A percentile compares a stretch with the other conserved stretches of the same genome.
Conservation (phyloP, 2,888 invertebrate species). For the Dryobotodes eremita region DNA sequence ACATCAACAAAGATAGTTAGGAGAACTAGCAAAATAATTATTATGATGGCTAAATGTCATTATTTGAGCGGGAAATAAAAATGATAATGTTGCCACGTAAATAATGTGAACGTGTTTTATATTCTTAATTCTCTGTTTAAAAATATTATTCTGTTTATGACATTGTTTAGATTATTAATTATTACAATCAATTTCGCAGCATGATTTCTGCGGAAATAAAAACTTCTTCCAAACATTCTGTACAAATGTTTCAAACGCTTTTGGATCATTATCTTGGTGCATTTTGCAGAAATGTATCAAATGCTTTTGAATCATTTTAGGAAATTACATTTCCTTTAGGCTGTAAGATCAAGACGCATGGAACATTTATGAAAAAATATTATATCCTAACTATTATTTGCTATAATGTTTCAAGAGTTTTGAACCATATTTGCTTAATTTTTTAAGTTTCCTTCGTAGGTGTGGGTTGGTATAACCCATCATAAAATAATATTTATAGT, state of each 20-base stretch:
- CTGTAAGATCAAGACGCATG: neutral
- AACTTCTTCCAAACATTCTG: slow-evolving; percentile 10
- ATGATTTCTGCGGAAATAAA: slow-evolving; percentile 2
- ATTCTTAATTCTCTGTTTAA: neutral
- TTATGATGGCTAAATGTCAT: slow-evolving; percentile 3
- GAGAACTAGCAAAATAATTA: neutral
- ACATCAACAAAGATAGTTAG: slow-evolving; percentile 2
- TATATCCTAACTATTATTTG: too few species aligned
- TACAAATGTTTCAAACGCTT: slow-evolving; percentile 12
- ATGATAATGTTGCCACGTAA: slow-evolving; percentile 8
- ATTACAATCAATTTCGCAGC: slow-evolving; percentile 2
- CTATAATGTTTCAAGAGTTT: too few species aligned
- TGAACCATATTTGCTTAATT: too few species aligned
- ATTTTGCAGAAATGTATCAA: too few species aligned
- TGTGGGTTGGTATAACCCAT: too few species aligned
- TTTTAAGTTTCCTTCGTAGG: too few species aligned
- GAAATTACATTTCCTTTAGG: slow-evolving; percentile 9
- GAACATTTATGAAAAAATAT: too few species aligned
- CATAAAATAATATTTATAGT: too few species aligned
- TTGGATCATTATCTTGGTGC: too few species aligned
- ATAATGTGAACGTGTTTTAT: slow-evolving; percentile 1
- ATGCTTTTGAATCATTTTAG: slow-evolving; percentile 12
- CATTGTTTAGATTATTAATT: slow-evolving; percentile 3
- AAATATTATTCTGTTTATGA: slow-evolving; percentile 1
- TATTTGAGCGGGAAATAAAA: slow-evolving; percentile 7